Percentiles rank a stretch among this genome's conserved stretches.
These are phyloP conservation scores for Peromyscus aztecus DNA, from an alignment of 2,797 vertebrate genomes.

Conservation along the genomic window DNA sequence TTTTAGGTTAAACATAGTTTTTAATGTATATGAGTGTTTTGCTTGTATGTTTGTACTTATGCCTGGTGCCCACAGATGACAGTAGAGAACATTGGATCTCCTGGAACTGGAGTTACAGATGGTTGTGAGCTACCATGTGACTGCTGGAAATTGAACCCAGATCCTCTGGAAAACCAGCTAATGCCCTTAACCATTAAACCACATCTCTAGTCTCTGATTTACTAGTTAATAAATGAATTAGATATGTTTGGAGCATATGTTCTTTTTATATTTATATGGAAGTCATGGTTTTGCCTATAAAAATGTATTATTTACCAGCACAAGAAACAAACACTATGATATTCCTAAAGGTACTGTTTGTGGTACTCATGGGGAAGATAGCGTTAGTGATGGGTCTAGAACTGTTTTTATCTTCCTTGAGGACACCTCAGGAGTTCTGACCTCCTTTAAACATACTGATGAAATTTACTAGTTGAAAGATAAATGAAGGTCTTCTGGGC, in stretches of 20 bases:
- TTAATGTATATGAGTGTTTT: background rate
- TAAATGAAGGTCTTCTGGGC: constrained; percentile 71
- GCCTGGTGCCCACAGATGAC: background rate
- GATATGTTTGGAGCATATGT: background rate
- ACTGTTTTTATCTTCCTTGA: constrained; percentile 20
- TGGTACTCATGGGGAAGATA: background rate
- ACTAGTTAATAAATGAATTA: background rate
- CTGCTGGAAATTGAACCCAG: background rate
- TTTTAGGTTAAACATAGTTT: background rate
- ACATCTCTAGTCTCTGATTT: background rate
- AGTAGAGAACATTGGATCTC: background rate
- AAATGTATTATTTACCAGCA: background rate
- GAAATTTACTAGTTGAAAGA: constrained; percentile 71
- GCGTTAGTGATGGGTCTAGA: background rate
- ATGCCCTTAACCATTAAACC: too few relatives aligned
- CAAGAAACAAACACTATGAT: background rate
- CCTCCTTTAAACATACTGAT: constrained; percentile 67
- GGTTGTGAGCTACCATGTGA: background rate
- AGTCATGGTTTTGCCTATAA: constrained; percentile 19
- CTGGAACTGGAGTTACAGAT: background rate
- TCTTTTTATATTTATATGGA: constrained; percentile 41
- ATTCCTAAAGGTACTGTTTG: background rate
- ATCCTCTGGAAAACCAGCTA: background rate
- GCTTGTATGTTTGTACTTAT: background rate
- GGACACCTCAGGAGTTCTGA: constrained; percentile 24